Percentiles rank a stretch among this genome's conserved stretches.
These are phyloP conservation scores for Limnephilus lunatus DNA, from an alignment of 2,888 invertebrate species.

Conservation along the genomic window DNA sequence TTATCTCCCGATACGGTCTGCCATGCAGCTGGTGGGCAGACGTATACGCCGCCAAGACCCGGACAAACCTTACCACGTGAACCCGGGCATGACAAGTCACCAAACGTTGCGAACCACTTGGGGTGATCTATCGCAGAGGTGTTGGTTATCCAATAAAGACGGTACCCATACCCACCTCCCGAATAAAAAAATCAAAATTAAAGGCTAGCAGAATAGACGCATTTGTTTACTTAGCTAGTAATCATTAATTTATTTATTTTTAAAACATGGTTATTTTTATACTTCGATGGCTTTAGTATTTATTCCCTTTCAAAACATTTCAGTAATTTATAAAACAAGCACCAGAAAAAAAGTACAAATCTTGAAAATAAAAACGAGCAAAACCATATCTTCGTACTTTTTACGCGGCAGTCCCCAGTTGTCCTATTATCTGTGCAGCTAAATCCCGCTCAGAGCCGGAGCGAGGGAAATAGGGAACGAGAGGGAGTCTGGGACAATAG, in stretches of 20 bases:
- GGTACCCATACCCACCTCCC: too few species aligned
- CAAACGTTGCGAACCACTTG: too few species aligned
- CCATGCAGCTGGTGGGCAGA: too few species aligned
- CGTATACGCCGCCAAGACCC: too few species aligned
- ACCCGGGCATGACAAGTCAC: too few species aligned
- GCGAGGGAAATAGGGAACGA: not conserved
- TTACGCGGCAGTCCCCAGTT: not conserved
- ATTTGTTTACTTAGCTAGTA: not conserved
- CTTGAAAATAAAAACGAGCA: not conserved
- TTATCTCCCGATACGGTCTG: too few species aligned
- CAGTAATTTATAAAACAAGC: not conserved
- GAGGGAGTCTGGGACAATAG: conserved; percentile 14
- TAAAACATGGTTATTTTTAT: not conserved
- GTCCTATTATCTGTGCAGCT: not conserved
- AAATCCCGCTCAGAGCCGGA: conserved; percentile 11
- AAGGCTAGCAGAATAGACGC: too few species aligned
- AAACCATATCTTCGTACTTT: not conserved
- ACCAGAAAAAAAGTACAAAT: not conserved
- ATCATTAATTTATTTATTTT: not conserved
- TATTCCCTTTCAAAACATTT: not conserved
- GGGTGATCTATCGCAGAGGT: too few species aligned
- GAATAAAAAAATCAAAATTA: too few species aligned
- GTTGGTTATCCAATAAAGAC: too few species aligned
- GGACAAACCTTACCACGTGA: too few species aligned
- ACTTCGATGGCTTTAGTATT: not conserved